Percentiles rank a stretch among this genome's conserved stretches.
phyloP scores from a whole-genome alignment of 2,113 vertebrate species.

The Engraulis encrasicolus region DNA sequence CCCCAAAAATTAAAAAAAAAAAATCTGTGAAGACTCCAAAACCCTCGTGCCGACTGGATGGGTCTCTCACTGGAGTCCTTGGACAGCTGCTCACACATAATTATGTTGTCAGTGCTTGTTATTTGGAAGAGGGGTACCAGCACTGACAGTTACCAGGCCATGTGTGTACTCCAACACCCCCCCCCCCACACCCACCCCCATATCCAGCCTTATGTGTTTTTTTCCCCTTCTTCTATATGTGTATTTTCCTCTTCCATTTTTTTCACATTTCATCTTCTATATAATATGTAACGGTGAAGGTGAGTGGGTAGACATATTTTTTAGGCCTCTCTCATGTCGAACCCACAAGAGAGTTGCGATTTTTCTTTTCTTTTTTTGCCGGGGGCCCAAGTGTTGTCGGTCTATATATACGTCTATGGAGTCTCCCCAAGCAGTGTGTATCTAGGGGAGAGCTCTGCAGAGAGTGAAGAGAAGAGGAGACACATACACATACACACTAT shows the following conservation, averaged over 20 bases:
- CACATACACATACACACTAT: conserved; percentile 23
- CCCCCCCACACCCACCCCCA: no score
- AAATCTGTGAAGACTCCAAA: conserved; percentile 69
- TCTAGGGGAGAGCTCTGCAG: not conserved
- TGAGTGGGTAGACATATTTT: conserved; percentile 31
- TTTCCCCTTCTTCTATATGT: not conserved
- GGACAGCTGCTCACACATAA: conserved; percentile 99
- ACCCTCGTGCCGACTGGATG: conserved; percentile 78
- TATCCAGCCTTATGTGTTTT: not conserved
- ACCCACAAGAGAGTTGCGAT: not conserved
- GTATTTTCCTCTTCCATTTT: no score
- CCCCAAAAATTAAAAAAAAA: no score
- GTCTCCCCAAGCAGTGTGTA: not conserved
- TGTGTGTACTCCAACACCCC: conserved; percentile 57
- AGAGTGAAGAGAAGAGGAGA: not conserved
- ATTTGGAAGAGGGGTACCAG: conserved; percentile 84
- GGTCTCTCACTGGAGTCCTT: conserved; percentile 83
- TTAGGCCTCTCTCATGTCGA: conserved; percentile 48
- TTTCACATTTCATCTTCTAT: not conserved
- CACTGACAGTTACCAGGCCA: conserved; percentile 88
- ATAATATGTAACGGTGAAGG: not conserved
- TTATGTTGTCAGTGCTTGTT: conserved; percentile 99
- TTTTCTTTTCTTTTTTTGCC: conserved; percentile 45
- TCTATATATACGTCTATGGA: conserved; percentile 28
- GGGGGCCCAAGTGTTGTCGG: conserved; percentile 41